Evolutionary conservation across 2,113 vertebrate genomes (phyloP), one percentile per base, ranked within the genome.

Genomic region (Zonotrichia leucophrys): DNA sequence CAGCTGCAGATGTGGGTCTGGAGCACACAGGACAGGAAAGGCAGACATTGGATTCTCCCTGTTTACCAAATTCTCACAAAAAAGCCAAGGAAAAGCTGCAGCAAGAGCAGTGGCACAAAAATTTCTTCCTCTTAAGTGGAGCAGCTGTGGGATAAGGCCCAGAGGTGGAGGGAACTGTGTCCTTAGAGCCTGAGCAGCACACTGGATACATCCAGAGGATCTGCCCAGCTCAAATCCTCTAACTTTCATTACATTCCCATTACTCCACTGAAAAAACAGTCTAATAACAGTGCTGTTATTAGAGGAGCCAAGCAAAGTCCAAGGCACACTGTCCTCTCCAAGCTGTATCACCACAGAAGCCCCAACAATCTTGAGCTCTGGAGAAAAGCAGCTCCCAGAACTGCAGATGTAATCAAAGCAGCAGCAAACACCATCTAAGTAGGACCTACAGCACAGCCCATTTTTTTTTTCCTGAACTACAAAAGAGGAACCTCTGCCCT

Each of bases 401-500:
- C 35, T 10, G 17, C 63, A 85, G 58, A 67, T 85, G 78, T 31
- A 33, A 85, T 52, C 72, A 87, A 70, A 63, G n/a, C 69, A 72
- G 56, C 33, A 55, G 39, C 19, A 80, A 25, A 27, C 21, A 84
- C 6, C 25, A 76, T 3, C 33, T 46, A 49, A 88, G 20, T 1
- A 69, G 31, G 23, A 86, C 63, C 39, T 42, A 50, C 4, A 1
- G 35, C 31, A 50, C 46, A 83, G 55, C 4, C 30, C 13, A 23
- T 49, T 87, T 56, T 58, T 47, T n/a, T 47, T 83, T 44, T 52
- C 53, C 80, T 81, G 76, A 87, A 78, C 60, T 77, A 68, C 56
- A 59, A 30, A 90, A 83, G 77, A 89, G 31, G 27, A 90, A 94
- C 77, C 80, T 87, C 89, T 89, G 89, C 74, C 81, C 81, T 78